These are phyloP conservation scores for Pocota personata DNA, from an alignment of 2,888 invertebrate species.

Conservation along the genomic window DNA sequence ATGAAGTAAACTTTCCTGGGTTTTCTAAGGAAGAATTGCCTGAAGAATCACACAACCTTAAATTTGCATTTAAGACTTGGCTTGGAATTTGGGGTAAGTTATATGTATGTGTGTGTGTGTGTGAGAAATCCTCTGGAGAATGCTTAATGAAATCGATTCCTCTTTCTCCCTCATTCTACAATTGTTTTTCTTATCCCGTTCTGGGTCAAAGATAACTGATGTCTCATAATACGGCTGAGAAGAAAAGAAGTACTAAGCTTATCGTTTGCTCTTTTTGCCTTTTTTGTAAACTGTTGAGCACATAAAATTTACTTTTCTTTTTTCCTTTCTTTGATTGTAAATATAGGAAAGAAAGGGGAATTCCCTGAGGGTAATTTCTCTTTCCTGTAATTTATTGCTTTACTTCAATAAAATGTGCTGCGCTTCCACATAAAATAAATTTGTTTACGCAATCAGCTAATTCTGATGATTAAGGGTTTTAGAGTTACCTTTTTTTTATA, in stretches of 20 bases:
- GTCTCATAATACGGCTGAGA: conserved; percentile 15
- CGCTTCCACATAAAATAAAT: background rate
- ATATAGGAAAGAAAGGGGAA: background rate
- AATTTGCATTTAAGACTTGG: conserved; percentile 32
- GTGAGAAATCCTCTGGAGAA: conserved; percentile 18
- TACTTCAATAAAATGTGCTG: background rate
- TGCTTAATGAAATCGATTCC: conserved; percentile 53
- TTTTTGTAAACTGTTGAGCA: conserved; percentile 15
- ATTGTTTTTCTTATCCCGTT: conserved; percentile 28
- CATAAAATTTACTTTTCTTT: background rate
- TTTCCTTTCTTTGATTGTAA: background rate
- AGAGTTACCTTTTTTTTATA: background rate
- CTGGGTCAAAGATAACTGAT: conserved; percentile 34
- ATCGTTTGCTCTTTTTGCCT: background rate
- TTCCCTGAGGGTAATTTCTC: background rate
- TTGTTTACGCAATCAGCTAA: conserved; percentile 9
- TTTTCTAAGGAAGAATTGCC: conserved; percentile 4
- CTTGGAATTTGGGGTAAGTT: background rate
- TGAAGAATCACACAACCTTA: conserved; percentile 10
- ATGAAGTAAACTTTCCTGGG: conserved; percentile 20
- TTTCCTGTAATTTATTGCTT: conserved; percentile 10
- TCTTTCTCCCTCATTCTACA: background rate
- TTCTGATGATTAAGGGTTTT: background rate
- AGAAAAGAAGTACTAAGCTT: conserved; percentile 18
- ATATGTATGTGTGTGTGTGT: background rate